These are phyloP conservation scores for Nematopogon swammerdamellus DNA, from an alignment of 2,888 invertebrate species.

Conservation along the genomic window DNA sequence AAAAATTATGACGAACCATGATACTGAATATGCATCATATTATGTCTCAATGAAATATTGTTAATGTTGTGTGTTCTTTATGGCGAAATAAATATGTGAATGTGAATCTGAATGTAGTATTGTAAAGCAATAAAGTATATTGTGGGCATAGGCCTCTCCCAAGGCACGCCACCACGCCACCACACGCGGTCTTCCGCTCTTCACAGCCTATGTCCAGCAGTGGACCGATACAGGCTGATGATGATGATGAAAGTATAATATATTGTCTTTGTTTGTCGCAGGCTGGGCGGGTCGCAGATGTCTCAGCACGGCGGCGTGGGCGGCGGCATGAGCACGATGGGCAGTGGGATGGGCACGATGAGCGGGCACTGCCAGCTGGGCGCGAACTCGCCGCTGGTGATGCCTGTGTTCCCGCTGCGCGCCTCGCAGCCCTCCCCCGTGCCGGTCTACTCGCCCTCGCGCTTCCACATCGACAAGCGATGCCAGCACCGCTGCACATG, in stretches of 20 bases:
- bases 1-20: no score
- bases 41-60: no score
- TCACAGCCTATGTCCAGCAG: no score
- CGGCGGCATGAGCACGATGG: slow-evolving; percentile 52
- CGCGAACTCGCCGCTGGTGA: slow-evolving; percentile 73
- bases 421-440: slow-evolving; percentile 80
- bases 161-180: no score
- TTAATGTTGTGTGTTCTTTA: no score
- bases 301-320: slow-evolving; percentile 24
- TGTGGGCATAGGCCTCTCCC: no score
- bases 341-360: slow-evolving; percentile 60
- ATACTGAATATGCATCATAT: no score
- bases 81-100: no score
- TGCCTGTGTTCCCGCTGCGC: slow-evolving; percentile 85
- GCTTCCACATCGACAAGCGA: slow-evolving; percentile 92
- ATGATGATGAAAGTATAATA: background rate
- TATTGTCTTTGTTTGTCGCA: background rate
- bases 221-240: no score
- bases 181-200: no score
- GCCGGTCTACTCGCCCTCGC: slow-evolving; percentile 77
- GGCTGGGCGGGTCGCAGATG: background rate
- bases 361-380: slow-evolving; percentile 66
- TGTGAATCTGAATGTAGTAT: no score
- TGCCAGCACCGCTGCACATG: slow-evolving; percentile 94
- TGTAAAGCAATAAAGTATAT: no score